Evolutionary conservation across 2,113 vertebrate species (phyloP).

Genomic region (Hippopotamus amphibius): DNA sequence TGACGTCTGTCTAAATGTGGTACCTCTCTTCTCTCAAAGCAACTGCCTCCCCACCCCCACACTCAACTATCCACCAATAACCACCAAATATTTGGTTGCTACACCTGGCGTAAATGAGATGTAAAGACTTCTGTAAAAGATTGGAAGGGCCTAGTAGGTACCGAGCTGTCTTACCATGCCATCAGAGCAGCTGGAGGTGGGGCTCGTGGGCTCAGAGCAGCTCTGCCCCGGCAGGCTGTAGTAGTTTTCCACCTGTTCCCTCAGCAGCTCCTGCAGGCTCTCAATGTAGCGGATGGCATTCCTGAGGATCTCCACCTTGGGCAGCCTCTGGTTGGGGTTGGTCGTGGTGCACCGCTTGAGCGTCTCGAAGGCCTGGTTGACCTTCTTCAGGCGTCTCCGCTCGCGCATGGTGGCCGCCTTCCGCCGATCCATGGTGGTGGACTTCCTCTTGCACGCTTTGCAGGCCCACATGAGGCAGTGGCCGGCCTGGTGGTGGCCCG

Average conservation of each 20-base stretch:
- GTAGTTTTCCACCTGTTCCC: slow-evolving; percentile 95
- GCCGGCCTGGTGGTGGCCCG: slow-evolving; percentile 94
- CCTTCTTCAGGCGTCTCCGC: slow-evolving; percentile 96
- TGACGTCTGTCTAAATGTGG: background rate
- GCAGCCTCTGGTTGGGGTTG: slow-evolving; percentile 96
- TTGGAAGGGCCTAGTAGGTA: background rate
- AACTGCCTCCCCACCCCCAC: background rate
- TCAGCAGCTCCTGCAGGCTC: slow-evolving; percentile 95
- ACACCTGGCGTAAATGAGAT: background rate
- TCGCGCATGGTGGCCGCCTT: slow-evolving; percentile 98
- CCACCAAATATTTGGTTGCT: background rate
- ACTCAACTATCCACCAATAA: background rate
- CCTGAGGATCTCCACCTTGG: slow-evolving; percentile 98
- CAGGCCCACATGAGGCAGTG: slow-evolving; percentile 99
- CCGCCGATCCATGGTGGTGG: slow-evolving; percentile 94
- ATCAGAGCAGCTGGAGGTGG: slow-evolving; percentile 95
- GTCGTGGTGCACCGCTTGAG: slow-evolving; percentile 95
- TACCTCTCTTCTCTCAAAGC: background rate
- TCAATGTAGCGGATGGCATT: slow-evolving; percentile 99
- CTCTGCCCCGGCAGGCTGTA: slow-evolving; percentile 91
- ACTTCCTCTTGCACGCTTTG: slow-evolving; percentile 97
- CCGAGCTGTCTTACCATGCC: slow-evolving; percentile 91
- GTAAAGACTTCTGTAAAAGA: background rate
- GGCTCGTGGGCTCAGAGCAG: slow-evolving; percentile 94
- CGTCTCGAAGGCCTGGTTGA: slow-evolving; percentile 98